Conservation (phyloP, 2,888 invertebrate genomes). For the Chrysolina americana region DNA sequence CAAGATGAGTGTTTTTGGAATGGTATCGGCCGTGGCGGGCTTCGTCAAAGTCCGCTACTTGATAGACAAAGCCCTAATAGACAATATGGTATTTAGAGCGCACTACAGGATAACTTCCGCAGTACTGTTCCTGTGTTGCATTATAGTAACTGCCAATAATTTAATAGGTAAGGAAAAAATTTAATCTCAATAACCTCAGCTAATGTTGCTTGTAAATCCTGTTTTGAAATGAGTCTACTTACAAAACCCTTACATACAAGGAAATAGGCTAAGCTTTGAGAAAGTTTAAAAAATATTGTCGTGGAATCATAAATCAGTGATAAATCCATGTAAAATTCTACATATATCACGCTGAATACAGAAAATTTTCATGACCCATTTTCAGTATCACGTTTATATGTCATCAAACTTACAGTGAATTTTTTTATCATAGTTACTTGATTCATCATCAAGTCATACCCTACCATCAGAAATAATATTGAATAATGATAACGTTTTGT, state of each 20-base stretch:
- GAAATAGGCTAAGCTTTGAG: no score
- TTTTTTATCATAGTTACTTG: not conserved
- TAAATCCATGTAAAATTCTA: no score
- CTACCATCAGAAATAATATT: not conserved
- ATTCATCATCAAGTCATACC: not conserved
- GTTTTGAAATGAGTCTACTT: no score
- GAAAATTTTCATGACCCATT: no score
- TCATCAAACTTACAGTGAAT: no score
- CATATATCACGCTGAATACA: no score
- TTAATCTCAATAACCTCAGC: not conserved
- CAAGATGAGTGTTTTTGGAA: constrained; percentile 85
- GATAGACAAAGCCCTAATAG: constrained; percentile 89
- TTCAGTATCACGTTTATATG: no score
- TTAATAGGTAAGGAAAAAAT: constrained; percentile 85
- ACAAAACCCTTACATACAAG: no score
- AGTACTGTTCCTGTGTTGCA: constrained; percentile 87
- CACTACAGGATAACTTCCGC: constrained; percentile 92
- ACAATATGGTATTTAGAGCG: constrained; percentile 91
- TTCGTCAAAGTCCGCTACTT: constrained; percentile 92
- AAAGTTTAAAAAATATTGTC: no score
- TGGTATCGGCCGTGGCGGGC: constrained; percentile 91
- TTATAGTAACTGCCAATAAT: constrained; percentile 91
- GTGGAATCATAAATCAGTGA: no score
- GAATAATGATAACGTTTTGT: not conserved
- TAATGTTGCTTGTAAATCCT: no score